phyloP scores from a whole-genome alignment of 2,888 invertebrate genomes.

The Byasa hedistus region DNA sequence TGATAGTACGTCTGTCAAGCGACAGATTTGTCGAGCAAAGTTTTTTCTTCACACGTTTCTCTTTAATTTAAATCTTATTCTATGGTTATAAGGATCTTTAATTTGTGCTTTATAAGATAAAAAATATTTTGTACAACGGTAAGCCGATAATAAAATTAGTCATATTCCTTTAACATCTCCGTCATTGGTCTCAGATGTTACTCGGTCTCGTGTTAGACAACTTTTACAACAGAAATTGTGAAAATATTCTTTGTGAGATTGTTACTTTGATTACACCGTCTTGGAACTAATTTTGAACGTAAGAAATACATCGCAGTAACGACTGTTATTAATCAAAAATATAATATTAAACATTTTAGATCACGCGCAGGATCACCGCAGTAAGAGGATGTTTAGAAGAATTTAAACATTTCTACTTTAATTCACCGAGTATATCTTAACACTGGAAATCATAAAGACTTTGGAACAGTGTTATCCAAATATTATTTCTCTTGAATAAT shows the following conservation, averaged over 20 bases:
- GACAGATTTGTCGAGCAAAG: constrained; percentile 44
- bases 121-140: constrained; percentile 39
- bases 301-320: not conserved
- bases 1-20: constrained; percentile 50
- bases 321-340: not conserved
- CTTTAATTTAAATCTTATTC: constrained; percentile 35
- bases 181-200: constrained; percentile 27
- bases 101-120: not conserved
- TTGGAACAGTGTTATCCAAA: not conserved
- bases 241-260: not conserved
- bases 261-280: not conserved
- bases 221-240: not conserved
- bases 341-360: not conserved
- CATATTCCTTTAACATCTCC: constrained; percentile 57
- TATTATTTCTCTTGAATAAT: not conserved
- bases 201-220: not conserved
- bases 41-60: constrained; percentile 6
- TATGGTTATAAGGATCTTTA: not conserved
- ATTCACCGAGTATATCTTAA: constrained; percentile 11
- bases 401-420: constrained; percentile 30
- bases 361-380: constrained; percentile 4
- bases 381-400: constrained; percentile 43
- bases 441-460: constrained; percentile 13
- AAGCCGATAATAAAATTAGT: constrained; percentile 66
- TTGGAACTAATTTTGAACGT: too few relatives aligned